Conservation (phyloP, 2,113 vertebrate genomes). For the Nothobranchius furzeri region DNA sequence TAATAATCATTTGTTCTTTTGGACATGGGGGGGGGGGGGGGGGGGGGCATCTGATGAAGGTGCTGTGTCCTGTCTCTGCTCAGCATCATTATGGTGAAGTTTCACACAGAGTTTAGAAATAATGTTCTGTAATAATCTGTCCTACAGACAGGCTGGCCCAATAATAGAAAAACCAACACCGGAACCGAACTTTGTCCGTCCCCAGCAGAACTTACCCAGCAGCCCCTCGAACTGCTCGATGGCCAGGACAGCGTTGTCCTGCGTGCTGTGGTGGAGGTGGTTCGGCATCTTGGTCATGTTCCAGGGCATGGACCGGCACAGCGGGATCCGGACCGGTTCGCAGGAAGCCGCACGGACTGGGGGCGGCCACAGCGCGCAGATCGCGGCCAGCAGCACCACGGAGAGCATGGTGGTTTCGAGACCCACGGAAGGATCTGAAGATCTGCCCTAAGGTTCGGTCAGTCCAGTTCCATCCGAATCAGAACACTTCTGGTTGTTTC, state of each 20-base stretch:
- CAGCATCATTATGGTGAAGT: too few relatives aligned
- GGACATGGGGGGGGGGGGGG: too few relatives aligned
- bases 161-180: too few relatives aligned
- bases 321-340: conserved; percentile 92
- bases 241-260: conserved; percentile 96
- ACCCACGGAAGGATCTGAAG: neutral
- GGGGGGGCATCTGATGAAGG: too few relatives aligned
- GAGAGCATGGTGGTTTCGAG: conserved; percentile 53
- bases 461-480: conserved; percentile 16
- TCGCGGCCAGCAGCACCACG: conserved; percentile 68
- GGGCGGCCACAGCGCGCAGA: conserved; percentile 73
- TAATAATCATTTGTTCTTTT: too few relatives aligned
- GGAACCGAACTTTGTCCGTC: too few relatives aligned
- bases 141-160: too few relatives aligned
- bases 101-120: too few relatives aligned
- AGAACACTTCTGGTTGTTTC: conserved; percentile 17
- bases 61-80: too few relatives aligned
- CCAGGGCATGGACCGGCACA: conserved; percentile 94
- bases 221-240: conserved; percentile 97
- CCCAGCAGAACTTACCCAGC: conserved; percentile 74
- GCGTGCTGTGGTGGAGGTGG: conserved; percentile 99
- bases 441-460: conserved; percentile 2
- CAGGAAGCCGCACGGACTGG: conserved; percentile 81
- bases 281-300: conserved; percentile 99
- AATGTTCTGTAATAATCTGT: too few relatives aligned